These are phyloP conservation scores for Apis mellifera DNA, from an alignment of 1,140 invertebrate species.

Conservation along the genomic window DNA sequence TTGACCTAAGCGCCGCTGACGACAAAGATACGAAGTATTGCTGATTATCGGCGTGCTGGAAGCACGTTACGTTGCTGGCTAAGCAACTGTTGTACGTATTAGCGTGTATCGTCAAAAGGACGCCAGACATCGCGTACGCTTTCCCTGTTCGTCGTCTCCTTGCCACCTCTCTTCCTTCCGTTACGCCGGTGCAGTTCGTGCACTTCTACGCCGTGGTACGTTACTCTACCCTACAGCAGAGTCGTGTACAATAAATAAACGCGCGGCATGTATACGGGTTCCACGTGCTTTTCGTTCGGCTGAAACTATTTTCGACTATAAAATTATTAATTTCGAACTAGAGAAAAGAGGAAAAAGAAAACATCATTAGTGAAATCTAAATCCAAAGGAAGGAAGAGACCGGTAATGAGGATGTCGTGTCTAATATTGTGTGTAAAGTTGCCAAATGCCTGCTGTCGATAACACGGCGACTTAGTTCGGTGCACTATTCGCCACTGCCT, in stretches of 20 bases:
- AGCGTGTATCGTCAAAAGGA: conserved; percentile 25
- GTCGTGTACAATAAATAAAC: conserved; percentile 46
- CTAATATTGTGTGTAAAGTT: conserved; percentile 27
- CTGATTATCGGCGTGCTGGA: conserved; percentile 33
- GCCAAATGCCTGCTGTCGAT: conserved; percentile 40
- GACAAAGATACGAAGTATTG: conserved; percentile 49
- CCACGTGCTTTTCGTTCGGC: conserved; percentile 24
- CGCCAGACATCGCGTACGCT: conserved; percentile 26
- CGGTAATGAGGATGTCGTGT: conserved; percentile 22
- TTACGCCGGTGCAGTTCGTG: conserved; percentile 31
- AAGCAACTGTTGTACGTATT: background rate
- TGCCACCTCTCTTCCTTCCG: conserved; percentile 45
- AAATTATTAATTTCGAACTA: background rate
- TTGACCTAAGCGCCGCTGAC: conserved; percentile 45
- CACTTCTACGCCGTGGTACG: conserved; percentile 10
- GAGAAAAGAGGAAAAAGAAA: background rate
- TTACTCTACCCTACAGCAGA: background rate
- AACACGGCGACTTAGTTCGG: conserved; percentile 32
- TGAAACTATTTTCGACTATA: background rate
- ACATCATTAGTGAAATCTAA: background rate
- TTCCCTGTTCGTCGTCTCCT: conserved; percentile 42
- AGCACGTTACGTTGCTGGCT: conserved; percentile 10
- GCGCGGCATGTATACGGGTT: conserved; percentile 24
- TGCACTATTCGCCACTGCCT: conserved; percentile 10
- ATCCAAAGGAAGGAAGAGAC: background rate